Evolutionary conservation across 2,113 vertebrate genomes (phyloP).

Genomic region (Danio rerio): GRCz12tu NC_133194.1:6442501-6443000

Average conservation of each 20-base stretch:
- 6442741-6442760: conserved; percentile 1
- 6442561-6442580: too few species aligned
- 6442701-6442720: conserved; percentile 10
- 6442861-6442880: neutral
- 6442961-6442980: neutral
- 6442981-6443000: too few species aligned
- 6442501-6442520: too few species aligned
- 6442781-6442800: conserved; percentile 25
- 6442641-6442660: neutral
- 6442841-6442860: neutral
- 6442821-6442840: conserved; percentile 8
- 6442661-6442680: neutral
- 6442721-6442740: conserved; percentile 11
- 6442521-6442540: too few species aligned
- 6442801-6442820: conserved; percentile 20
- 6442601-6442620: too few species aligned
- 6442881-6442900: neutral
- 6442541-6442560: too few species aligned
- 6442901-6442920: neutral
- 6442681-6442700: neutral
- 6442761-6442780: conserved; percentile 11
- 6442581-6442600: neutral
- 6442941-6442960: neutral
- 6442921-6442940: neutral
- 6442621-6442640: too few species aligned